Evolutionary conservation across 2,113 vertebrate genomes (phyloP).

Genomic region (Corydoras maculifer): DNA sequence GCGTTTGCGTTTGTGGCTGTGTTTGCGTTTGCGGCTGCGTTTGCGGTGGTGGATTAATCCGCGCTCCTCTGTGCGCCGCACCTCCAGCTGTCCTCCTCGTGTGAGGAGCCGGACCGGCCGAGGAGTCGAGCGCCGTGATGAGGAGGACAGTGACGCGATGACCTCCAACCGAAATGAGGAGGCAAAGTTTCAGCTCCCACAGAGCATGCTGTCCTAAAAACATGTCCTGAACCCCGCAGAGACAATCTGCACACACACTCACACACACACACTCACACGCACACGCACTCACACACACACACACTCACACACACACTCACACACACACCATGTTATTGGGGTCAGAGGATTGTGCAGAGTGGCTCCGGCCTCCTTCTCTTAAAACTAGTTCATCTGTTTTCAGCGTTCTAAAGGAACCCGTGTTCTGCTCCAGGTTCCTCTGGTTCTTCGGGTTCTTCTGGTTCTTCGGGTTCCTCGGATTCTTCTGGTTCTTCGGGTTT

Average conservation of each 20-base stretch:
- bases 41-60: no score
- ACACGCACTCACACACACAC: not conserved
- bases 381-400: not conserved
- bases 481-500: no score
- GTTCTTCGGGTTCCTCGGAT: no score
- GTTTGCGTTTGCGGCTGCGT: no score
- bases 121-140: not conserved
- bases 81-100: no score
- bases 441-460: no score
- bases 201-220: constrained; percentile 10
- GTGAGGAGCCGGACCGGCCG: not conserved
- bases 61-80: no score
- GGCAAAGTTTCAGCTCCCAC: constrained; percentile 8
- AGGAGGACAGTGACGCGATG: not conserved
- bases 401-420: no score
- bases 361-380: not conserved
- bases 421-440: no score
- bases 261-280: not conserved
- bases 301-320: not conserved
- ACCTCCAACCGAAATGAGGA: constrained; percentile 1
- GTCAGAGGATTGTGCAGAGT: constrained; percentile 12
- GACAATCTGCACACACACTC: constrained; percentile 16
- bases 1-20: no score
- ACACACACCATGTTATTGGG: constrained; percentile 1
- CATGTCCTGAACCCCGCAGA: constrained; percentile 21